Base-by-base conservation (phyloP, 2,797 vertebrate species). In the Rhinophrynus dorsalis region DNA sequence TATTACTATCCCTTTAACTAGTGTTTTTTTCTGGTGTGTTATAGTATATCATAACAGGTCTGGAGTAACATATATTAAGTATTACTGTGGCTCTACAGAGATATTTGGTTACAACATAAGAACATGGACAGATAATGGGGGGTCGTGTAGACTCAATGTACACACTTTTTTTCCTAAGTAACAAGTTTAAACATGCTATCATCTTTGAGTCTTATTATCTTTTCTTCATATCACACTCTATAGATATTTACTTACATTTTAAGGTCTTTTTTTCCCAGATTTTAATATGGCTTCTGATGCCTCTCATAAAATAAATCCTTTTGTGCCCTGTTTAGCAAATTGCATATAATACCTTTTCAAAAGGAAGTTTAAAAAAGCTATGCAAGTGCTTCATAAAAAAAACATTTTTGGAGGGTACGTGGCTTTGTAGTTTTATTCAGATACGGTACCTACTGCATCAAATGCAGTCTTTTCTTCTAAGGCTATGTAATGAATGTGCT, bases 401-500 rank as follows among this genome's bases (percentile, higher is more conserved):
- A 12, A 60, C 24, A 29, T 6, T 9, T 54, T 62, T 55, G 17
- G 33, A 70, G 23, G 33, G 44, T n/a, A 44, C 27, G 48, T 26
- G 32, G 11, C 38, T 69, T 70, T 61, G 21, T 61, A 33, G 21
- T 51, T 60, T 44, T 54, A 50, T 54, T 37, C 23, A 45, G 38
- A 62, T 62, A 55, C 37, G 38, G 55, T 62, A 55, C 37, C 48
- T 37, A 70, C 67, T 33, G 33, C 58, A 70, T 61, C 58, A 62
- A 60, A 61, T 44, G 32, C 20, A 69, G 23, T 5, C 42, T 40
- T 58, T 42, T 38, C n/a, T 54, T 38, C 45, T 40, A 38, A 54
- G 27, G 35, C 24, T 27, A 9, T 42, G 21, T 15, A 52, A 33
- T 69, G 48, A 62, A 68, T 60, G 20, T 27, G 33, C 5, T 30